A percentile compares a stretch with the other conserved stretches of the same genome.
Evolutionary conservation across 2,113 vertebrate genomes (phyloP).

Genomic region (Pongo pygmaeus): DNA sequence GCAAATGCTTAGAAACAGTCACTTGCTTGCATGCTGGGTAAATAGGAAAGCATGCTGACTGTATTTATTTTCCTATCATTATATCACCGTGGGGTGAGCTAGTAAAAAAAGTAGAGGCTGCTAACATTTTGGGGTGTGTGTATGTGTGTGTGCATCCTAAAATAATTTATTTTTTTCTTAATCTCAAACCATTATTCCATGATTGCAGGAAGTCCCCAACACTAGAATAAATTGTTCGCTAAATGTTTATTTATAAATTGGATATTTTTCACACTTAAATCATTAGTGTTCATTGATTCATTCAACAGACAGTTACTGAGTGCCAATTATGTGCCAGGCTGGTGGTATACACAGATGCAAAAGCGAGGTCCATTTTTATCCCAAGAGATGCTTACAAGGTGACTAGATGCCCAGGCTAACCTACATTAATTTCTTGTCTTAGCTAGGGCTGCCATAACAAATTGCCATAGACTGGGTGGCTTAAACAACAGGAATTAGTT

Average conservation of each 20-base stretch:
- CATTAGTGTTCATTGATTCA: background rate
- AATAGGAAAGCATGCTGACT: slow-evolving; percentile 54
- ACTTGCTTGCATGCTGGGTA: slow-evolving; percentile 45
- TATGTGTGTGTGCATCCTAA: background rate
- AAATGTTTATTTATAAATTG: background rate
- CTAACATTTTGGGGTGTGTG: background rate
- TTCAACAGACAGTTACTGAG: background rate
- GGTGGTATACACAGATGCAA: background rate
- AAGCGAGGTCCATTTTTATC: background rate
- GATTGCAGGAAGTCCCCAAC: background rate
- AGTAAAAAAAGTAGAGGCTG: slow-evolving; percentile 9
- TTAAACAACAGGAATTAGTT: background rate
- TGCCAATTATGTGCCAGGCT: background rate
- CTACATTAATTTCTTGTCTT: background rate
- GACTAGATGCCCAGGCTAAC: background rate
- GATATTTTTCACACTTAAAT: background rate
- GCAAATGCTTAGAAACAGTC: slow-evolving; percentile 16
- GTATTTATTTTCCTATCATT: slow-evolving; percentile 69
- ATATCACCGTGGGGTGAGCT: background rate
- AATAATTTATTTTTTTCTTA: slow-evolving; percentile 1
- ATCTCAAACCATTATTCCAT: background rate
- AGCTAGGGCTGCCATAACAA: background rate
- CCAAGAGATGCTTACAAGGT: background rate
- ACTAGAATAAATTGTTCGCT: background rate
- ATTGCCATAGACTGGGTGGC: background rate